A percentile compares a stretch with the other conserved stretches of the same genome.
These are phyloP conservation scores for Dasypolia templi DNA, from an alignment of 2,888 invertebrate genomes.

Conservation along the genomic window DNA sequence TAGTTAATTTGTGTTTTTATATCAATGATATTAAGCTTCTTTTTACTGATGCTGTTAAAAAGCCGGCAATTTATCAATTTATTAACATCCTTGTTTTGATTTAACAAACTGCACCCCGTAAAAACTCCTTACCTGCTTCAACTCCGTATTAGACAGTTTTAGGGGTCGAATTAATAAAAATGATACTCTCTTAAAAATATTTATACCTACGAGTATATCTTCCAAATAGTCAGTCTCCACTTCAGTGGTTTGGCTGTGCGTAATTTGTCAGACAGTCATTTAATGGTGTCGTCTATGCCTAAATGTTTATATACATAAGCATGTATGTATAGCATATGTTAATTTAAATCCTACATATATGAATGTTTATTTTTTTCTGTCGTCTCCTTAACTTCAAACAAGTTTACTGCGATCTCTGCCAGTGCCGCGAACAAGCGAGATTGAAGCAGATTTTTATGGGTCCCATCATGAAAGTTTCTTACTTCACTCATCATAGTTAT, in stretches of 20 bases:
- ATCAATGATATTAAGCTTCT: not conserved
- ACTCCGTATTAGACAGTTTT: no score
- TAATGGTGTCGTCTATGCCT: no score
- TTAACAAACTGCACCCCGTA: no score
- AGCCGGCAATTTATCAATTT: no score
- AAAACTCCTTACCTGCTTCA: no score
- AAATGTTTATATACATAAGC: no score
- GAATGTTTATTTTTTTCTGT: not conserved
- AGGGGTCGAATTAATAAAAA: no score
- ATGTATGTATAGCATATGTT: no score
- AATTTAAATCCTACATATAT: not conserved
- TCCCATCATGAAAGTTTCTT: constrained; percentile 30
- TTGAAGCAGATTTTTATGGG: constrained; percentile 51
- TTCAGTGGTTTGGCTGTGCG: not conserved
- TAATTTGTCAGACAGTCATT: not conserved
- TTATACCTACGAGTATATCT: no score
- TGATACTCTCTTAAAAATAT: no score
- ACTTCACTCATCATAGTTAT: constrained; percentile 3
- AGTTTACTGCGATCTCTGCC: constrained; percentile 44
- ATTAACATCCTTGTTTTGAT: no score
- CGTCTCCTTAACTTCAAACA: constrained; percentile 48
- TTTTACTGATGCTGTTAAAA: no score
- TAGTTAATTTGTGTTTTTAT: constrained; percentile 5
- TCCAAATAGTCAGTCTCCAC: not conserved
- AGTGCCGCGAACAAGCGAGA: constrained; percentile 10